phyloP scores from a whole-genome alignment of 2,888 invertebrate genomes.

The Podotricha telesiphe region DNA sequence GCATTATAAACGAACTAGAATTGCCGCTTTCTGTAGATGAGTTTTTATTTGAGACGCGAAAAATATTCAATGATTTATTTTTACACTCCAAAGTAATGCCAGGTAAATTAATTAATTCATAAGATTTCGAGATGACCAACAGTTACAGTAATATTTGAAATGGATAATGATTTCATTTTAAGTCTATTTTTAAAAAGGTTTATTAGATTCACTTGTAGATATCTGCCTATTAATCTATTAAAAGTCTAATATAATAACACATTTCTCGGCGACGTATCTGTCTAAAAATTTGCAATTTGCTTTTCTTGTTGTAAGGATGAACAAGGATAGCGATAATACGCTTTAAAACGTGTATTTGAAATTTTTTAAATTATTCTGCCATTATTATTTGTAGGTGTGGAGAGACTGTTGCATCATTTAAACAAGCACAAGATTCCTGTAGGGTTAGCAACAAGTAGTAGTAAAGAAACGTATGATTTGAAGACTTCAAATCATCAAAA shows the following conservation, averaged over 20 bases:
- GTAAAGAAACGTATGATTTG: conserved; percentile 87
- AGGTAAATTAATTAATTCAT: conserved; percentile 75
- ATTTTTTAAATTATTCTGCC: no score
- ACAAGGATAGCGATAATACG: no score
- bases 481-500: conserved; percentile 87
- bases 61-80: conserved; percentile 84
- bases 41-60: conserved; percentile 83
- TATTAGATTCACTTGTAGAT: background rate
- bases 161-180: background rate
- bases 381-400: conserved; percentile 84
- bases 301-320: no score
- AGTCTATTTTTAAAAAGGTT: background rate
- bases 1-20: conserved; percentile 83
- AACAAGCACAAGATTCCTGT: conserved; percentile 88
- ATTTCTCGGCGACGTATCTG: no score
- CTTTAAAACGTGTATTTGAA: no score
- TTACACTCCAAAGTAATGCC: conserved; percentile 86
- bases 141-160: background rate
- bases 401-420: conserved; percentile 89
- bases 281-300: no score
- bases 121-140: conserved; percentile 26
- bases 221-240: no score
- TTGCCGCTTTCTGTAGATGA: conserved; percentile 87
- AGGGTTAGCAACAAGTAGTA: conserved; percentile 94
- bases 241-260: no score